Evolutionary conservation across 2,888 invertebrate genomes (phyloP).

Genomic region (Halictus quadricinctus): DNA sequence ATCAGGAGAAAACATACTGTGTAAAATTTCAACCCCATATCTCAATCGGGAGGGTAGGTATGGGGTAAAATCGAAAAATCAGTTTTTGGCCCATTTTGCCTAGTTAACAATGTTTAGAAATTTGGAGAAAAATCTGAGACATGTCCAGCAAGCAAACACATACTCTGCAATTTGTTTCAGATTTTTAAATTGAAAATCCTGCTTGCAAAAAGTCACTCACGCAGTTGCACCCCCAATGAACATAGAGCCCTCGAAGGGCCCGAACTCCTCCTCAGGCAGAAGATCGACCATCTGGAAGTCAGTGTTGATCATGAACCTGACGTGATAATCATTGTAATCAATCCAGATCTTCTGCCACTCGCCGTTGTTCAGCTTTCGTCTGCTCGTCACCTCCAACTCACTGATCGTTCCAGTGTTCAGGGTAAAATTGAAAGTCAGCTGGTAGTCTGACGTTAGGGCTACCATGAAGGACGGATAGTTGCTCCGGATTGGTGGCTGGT

Average conservation of each 20-base stretch:
- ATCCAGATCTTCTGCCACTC: conserved; percentile 99
- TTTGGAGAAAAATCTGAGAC: too few relatives aligned
- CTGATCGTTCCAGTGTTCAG: conserved; percentile 92
- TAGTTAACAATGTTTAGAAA: too few relatives aligned
- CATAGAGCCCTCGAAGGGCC: conserved; percentile 96
- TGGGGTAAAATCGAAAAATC: too few relatives aligned
- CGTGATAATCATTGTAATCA: conserved; percentile 96
- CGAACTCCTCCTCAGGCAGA: conserved; percentile 93
- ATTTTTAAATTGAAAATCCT: too few relatives aligned
- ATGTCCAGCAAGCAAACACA: too few relatives aligned
- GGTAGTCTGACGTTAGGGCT: conserved; percentile 92
- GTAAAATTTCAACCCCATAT: too few relatives aligned
- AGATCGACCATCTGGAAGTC: conserved; percentile 94
- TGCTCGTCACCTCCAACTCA: conserved; percentile 92
- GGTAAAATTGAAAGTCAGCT: conserved; percentile 94
- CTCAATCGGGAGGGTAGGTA: too few relatives aligned
- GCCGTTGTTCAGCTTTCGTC: conserved; percentile 92
- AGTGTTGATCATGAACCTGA: conserved; percentile 95
- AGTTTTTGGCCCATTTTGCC: too few relatives aligned
- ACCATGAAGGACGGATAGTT: conserved; percentile 97
- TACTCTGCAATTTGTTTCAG: too few relatives aligned
- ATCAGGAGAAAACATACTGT: too few relatives aligned
- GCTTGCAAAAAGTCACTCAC: conserved; percentile 83
- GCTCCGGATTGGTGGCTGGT: conserved; percentile 94
- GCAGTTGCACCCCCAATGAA: conserved; percentile 96